phyloP scores from a whole-genome alignment of 1,140 invertebrate genomes.

The Scaptomyza montana region DNA sequence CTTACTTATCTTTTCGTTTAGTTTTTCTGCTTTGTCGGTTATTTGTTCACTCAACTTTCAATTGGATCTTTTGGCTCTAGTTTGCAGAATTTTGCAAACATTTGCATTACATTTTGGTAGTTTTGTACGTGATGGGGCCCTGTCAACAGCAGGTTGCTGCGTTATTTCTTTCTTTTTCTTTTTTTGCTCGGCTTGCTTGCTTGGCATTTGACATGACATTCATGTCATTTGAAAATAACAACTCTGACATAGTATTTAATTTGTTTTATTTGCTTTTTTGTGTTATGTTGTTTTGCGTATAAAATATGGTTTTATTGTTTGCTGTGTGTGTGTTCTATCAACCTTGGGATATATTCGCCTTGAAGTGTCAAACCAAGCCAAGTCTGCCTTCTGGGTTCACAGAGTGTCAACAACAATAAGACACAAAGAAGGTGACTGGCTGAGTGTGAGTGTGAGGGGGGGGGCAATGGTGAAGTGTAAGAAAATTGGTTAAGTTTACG shows the following conservation, averaged over 20 bases:
- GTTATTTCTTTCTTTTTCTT: background rate
- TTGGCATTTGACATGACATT: constrained; percentile 76
- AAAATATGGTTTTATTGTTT: no score
- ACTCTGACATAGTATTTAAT: constrained; percentile 69
- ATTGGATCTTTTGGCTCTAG: constrained; percentile 14
- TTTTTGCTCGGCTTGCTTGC: background rate
- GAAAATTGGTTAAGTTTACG: constrained; percentile 57
- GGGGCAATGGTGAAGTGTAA: constrained; percentile 29
- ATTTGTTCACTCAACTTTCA: background rate
- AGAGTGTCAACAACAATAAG: constrained; percentile 61
- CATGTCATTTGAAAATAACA: constrained; percentile 69
- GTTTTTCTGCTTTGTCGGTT: background rate
- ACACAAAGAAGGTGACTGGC: constrained; percentile 17
- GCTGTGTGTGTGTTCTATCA: constrained; percentile 20
- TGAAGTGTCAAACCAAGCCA: constrained; percentile 59
- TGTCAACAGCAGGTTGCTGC: constrained; percentile 55
- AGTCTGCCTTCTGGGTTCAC: constrained; percentile 38
- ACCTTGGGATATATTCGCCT: constrained; percentile 61
- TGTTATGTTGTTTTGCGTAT: constrained; percentile 23
- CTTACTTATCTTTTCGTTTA: background rate
- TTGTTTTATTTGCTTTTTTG: constrained; percentile 41
- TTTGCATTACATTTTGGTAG: constrained; percentile 15
- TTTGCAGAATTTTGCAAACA: constrained; percentile 6
- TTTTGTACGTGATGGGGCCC: constrained; percentile 30
- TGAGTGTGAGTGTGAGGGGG: background rate